Conservation (phyloP, 2,888 invertebrate genomes). For the Glomeris marginata region DNA sequence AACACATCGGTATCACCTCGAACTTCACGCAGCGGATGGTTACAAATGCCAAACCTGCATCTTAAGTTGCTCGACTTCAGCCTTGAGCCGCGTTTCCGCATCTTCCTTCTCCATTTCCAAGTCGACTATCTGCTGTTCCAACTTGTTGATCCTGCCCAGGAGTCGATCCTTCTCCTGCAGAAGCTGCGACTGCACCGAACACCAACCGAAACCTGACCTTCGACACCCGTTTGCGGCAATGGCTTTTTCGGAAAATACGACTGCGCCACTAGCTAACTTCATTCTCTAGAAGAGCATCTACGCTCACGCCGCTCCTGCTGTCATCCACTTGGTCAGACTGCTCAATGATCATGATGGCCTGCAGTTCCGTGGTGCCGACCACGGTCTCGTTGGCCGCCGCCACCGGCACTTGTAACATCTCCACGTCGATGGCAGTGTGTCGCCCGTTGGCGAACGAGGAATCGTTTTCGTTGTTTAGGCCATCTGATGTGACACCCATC, state of each 20-base stretch:
- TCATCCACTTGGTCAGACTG: constrained; percentile 12
- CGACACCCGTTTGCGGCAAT: constrained; percentile 44
- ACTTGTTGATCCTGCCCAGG: neutral
- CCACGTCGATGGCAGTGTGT: neutral
- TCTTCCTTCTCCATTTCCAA: neutral
- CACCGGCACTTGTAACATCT: constrained; percentile 6
- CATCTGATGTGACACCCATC: neutral
- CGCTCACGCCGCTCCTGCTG: neutral
- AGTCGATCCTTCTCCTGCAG: neutral
- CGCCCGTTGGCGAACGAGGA: constrained; percentile 8
- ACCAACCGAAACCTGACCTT: constrained; percentile 43
- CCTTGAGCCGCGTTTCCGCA: neutral
- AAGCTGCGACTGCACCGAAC: constrained; percentile 16
- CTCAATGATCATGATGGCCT: constrained; percentile 13
- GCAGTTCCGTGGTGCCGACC: constrained; percentile 5
- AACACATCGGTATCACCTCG: neutral
- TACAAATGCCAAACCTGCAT: constrained; percentile 1
- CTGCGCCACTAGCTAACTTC: too few relatives aligned
- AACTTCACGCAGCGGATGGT: neutral
- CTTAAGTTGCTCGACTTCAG: constrained; percentile 5
- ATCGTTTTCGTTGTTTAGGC: constrained; percentile 11
- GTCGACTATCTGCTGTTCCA: neutral
- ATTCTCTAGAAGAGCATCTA: too few relatives aligned
- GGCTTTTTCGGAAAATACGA: too few relatives aligned
- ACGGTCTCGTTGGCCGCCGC: constrained; percentile 17